Base-by-base conservation (phyloP, 2,113 vertebrate genomes). In the Tragelaphus imberbis region DNA sequence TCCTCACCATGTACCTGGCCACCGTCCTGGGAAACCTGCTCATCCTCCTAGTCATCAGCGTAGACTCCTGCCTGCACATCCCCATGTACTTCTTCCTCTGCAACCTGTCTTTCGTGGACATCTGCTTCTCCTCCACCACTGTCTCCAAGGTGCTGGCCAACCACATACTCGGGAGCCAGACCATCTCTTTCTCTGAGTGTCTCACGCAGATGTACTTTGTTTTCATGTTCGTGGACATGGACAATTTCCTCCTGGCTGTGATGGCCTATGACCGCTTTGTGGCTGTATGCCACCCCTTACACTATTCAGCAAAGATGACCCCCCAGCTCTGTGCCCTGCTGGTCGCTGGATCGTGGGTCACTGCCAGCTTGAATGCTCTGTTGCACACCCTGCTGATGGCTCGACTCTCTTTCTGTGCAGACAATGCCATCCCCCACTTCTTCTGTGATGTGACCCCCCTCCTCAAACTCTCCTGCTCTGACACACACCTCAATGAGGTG, bases 81-180 rank as follows among this genome's bases (percentile, higher is more conserved):
- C 97, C 98, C 82, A 97, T 97, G 97, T 98, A 98, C 96, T 98
- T 98, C 56, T 97, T 98, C 80, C 98, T 99, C 0, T 33, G 96
- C 97, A 98, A 81, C 15, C 84, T 98, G 16, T 94, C 98, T 95
- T 81, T 98, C 0, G 89, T 98, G 95, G 98, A 99, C 36, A 15
- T 97, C 88, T 89, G 98, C 1, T 98, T 98, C 51, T 92, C 98
- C 68, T 98, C 98, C 36, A 63, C 94, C 93, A 97, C 96, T 0
- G 51, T 98, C 81, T 98, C 75, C 0, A 99, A 97, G 97, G 98
- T 98, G 97, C 93, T 99, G 89, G 90, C 51, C 33, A 88, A 58
- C 3, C 88, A 98, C n/a, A 0, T 90, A n/a, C 84, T 97, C 0
- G 33, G 95, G 9, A 90, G 19, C 1, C 97, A 96, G 3, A 53